These are phyloP conservation scores for Mastomys coucha DNA, from an alignment of 2,113 vertebrate genomes.

Conservation along the genomic window DNA sequence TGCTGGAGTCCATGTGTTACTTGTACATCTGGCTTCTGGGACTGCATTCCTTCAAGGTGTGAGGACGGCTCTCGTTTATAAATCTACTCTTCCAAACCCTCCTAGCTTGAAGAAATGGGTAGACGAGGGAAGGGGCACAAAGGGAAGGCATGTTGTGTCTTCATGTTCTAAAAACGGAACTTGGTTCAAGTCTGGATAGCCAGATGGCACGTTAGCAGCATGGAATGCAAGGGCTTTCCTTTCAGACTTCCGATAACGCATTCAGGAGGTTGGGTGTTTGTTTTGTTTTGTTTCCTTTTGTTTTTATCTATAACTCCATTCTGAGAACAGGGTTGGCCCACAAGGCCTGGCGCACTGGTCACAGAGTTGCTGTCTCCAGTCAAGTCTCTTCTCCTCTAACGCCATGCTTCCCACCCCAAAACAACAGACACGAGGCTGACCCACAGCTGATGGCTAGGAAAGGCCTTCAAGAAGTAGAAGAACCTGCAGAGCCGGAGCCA, in stretches of 20 bases:
- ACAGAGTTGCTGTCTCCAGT: not conserved
- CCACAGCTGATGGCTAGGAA: not conserved
- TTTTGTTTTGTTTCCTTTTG: not conserved
- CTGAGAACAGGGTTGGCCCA: not conserved
- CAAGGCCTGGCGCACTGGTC: accelerated
- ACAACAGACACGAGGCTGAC: not conserved
- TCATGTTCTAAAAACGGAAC: not conserved
- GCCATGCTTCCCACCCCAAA: not conserved
- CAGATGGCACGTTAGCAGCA: not conserved
- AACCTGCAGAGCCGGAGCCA: not conserved
- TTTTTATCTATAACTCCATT: not conserved
- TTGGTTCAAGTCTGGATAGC: not conserved
- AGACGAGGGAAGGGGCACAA: not conserved
- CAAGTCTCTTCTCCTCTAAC: not conserved
- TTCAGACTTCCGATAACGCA: not conserved
- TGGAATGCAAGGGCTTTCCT: not conserved
- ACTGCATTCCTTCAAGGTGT: not conserved
- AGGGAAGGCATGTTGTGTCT: not conserved
- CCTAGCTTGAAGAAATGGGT: not conserved
- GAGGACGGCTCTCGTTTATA: accelerated
- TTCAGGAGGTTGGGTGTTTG: not conserved
- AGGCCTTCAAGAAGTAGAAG: not conserved
- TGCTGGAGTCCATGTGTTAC: not conserved
- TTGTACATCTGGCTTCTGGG: not conserved
- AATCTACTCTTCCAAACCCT: not conserved